Evolutionary conservation across 2,113 vertebrate species (phyloP).

Genomic region (Piaya cayana): DNA sequence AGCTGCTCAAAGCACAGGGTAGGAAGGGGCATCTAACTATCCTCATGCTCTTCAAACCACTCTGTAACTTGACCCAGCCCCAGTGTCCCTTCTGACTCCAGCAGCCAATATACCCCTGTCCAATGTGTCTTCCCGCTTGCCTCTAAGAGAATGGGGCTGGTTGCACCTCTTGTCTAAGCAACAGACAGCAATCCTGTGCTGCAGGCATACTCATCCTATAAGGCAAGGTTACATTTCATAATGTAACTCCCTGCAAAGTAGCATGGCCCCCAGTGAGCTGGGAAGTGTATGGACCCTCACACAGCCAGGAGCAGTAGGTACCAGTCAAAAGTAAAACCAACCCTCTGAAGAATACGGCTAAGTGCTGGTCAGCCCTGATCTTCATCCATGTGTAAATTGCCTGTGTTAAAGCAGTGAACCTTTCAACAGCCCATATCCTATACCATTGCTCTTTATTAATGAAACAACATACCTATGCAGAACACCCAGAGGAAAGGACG

Average conservation of each 20-base stretch:
- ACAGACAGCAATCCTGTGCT: neutral
- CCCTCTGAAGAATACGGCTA: too few species aligned
- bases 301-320: neutral
- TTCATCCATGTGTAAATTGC: neutral
- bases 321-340: neutral
- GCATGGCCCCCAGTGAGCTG: fast-evolving
- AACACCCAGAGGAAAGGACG: neutral
- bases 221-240: neutral
- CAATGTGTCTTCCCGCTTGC: neutral
- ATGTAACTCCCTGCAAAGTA: neutral
- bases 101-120: fast-evolving
- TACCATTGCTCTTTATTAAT: neutral
- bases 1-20: neutral
- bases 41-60: neutral
- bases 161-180: neutral
- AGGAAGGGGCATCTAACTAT: neutral
- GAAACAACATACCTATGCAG: neutral
- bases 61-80: neutral
- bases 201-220: neutral
- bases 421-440: neutral
- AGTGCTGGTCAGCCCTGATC: neutral
- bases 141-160: neutral
- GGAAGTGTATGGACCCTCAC: neutral
- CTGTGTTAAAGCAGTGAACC: neutral
- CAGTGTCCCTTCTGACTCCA: neutral